Evolutionary conservation across 2,113 vertebrate genomes (phyloP), one percentile per base, ranked within the genome.

Genomic region (Brachyhypopomus gauderio): DNA sequence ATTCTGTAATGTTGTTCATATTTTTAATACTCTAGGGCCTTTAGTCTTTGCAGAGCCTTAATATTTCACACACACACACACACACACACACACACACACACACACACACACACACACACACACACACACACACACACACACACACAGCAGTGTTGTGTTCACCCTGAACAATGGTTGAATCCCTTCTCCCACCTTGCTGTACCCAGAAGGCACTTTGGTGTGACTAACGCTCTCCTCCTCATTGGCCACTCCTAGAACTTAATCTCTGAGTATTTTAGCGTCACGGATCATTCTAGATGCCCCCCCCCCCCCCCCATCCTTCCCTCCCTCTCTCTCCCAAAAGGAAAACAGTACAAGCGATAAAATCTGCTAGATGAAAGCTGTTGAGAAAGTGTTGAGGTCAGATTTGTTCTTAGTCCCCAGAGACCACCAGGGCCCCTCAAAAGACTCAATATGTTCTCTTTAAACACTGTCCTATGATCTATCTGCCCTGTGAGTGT

Each of bases 341-440:
- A 48, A 59, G 56, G 67, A 62, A 27, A 79, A 34, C 30, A 67
- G 17, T 99, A 14, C 34, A 56, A 64, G 34, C 58, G 79, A 85
- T 85, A 74, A n/a, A 71, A 85, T 85, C 84, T 71, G 38, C 11
- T 55, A 82, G 81, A 82, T 85, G 76, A 79, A 85, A 82, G 76
- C 73, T 82, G 76, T 75, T 34, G 60, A 79, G 76, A 85, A 85
- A 85, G 84, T 85, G 84, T 85, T 76, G 25, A 76, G 80, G 63
- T 78, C 71, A 85, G 60, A 56, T 85, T 85, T 79, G 84, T 82
- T 79, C 67, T 82, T 75, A 3, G 45, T 82, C 80, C 84, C 58
- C 4, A n/a, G 72, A 59, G 72, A 79, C 5, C 64, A 27, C 38
- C 62, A 81, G 36, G 59, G 83, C 62, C 22, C 52, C 83, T 85